phyloP scores from a whole-genome alignment of 64 coral and sea anemone species.

The Stichodactyla helianthus region DNA sequence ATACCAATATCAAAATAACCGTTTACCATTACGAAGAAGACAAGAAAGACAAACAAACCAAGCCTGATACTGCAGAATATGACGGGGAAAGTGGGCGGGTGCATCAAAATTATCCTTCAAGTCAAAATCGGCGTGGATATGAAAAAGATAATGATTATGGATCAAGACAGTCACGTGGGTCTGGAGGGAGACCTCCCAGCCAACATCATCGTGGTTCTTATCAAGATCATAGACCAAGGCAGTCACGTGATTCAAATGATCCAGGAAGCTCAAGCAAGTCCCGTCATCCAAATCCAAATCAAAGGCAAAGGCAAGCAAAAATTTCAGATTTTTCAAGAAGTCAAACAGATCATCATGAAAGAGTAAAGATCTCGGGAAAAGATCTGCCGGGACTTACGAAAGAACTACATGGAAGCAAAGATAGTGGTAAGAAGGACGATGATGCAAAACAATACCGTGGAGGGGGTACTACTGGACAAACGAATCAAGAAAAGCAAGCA shows the following conservation, averaged over 20 bases:
- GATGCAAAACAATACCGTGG: neutral
- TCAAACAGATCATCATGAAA: neutral
- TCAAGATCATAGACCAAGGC: neutral
- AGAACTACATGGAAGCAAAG: neutral
- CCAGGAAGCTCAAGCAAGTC: neutral
- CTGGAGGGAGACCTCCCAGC: too few species aligned
- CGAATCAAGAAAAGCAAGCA: neutral
- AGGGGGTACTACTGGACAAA: neutral
- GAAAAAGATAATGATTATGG: too few species aligned
- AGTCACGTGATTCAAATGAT: too few species aligned
- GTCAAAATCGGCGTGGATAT: too few species aligned
- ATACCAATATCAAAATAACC: conserved; percentile 57
- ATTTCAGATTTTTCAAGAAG: neutral
- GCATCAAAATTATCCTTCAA: too few species aligned
- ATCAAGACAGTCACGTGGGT: too few species aligned
- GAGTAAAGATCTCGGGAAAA: neutral
- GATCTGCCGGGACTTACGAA: neutral
- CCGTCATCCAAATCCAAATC: too few species aligned
- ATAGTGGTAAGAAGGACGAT: neutral
- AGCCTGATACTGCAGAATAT: neutral
- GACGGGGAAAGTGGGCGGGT: neutral
- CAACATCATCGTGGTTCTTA: too few species aligned
- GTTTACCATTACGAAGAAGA: conserved; percentile 36
- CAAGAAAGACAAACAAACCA: neutral
- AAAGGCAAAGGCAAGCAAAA: neutral